Evolutionary conservation across 2,113 vertebrate genomes (phyloP), one percentile per base, ranked within the genome.

Genomic region (Ageneiosus marmoratus): DNA sequence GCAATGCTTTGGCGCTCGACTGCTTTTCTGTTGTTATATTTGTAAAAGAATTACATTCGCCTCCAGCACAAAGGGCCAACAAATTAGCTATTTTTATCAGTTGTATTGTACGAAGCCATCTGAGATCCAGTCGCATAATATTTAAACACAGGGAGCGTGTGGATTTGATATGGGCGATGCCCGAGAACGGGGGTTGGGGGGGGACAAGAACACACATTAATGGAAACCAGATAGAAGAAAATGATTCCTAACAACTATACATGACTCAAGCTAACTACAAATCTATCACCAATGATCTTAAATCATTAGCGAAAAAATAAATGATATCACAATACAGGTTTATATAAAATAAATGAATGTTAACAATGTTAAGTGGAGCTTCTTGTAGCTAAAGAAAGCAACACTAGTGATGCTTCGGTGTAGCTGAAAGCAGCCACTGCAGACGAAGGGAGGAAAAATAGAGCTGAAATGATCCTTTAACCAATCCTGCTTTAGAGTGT

Each of bases 141-240:
- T 24, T 41, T 18, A 8, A 37, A 79, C 74, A 79, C n/a, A 34
- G 75, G 60, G 34, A 77, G 81, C 8, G 9, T 67, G 60, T 18
- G 24, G 34, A 34, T n/a, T 77, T 81, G 37, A 80, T 86, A 80
- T 13, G 37, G 56, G 70, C 51, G 75, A 56, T 73, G 76, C 77
- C 77, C 32, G 27, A 63, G 44, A 76, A 29, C 51, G 37, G 37
- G 37, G 37, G 37, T 3, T 3, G 82, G 5, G 10, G 62, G 10
- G 72, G 60, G 60, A 80, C 77, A 75, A 48, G 56, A n/a, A 44
- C n/a, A 34, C 34, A 18, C 67, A 53, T 44, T 58, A 77, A 58
- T 55, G 83, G 85, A 86, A 70, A 81, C 51, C 77, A 84, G 48
- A 82, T 55, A 15, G 41, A 58, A 83, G 70, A 24, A 80, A 74